Conservation (phyloP, 2,797 vertebrate species). For the Sebastes steindachneri region DNA sequence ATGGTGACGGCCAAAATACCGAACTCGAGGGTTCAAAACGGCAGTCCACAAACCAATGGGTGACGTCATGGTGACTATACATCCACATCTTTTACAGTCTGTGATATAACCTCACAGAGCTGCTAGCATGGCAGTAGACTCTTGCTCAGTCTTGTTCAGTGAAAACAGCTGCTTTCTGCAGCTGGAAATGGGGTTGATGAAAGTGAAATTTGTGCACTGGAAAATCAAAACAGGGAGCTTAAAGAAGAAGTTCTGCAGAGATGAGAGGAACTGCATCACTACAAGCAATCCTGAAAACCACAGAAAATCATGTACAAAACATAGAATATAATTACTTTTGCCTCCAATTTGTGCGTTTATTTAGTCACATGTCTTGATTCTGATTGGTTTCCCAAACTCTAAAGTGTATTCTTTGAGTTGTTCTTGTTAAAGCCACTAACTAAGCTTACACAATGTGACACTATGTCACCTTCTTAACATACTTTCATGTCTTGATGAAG, state of each 20-base stretch:
- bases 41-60: too few species aligned
- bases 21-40: rapidly evolving
- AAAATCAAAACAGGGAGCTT: not conserved
- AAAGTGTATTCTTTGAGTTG: not conserved
- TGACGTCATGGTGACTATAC: too few species aligned
- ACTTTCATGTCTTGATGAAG: not conserved
- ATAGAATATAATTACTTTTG: not conserved
- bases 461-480: not conserved
- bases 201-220: too few species aligned
- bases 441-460: not conserved
- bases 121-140: not conserved
- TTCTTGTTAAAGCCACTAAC: not conserved
- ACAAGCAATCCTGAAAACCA: not conserved
- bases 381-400: not conserved
- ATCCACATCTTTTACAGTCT: too few species aligned
- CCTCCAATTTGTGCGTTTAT: not conserved
- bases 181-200: not conserved
- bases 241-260: not conserved
- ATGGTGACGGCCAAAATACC: too few species aligned
- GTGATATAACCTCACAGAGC: not conserved
- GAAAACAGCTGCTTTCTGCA: not conserved
- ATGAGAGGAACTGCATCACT: not conserved
- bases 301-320: not conserved
- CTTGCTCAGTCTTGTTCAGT: too few species aligned
- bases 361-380: not conserved